Conservation (phyloP, 2,113 vertebrate species). For the Indicator indicator region DNA sequence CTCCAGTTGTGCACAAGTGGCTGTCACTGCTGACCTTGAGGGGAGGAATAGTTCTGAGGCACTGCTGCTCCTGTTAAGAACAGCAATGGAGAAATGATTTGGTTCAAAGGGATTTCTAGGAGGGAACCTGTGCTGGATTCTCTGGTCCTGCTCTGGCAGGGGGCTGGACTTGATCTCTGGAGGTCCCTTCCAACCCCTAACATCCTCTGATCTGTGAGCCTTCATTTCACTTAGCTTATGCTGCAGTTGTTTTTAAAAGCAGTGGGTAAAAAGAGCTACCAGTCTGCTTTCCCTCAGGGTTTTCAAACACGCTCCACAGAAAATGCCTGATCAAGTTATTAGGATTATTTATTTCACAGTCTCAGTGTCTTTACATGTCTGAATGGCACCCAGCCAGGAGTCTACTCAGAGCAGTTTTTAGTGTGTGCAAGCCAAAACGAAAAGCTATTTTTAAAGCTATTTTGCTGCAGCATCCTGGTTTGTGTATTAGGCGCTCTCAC, state of each 20-base stretch:
- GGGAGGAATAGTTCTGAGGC: background rate
- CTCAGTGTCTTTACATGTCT: conserved; percentile 31
- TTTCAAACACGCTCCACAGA: conserved; percentile 45
- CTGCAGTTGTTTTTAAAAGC: conserved; percentile 8
- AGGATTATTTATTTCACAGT: conserved; percentile 49
- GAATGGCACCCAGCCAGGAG: conserved; percentile 26
- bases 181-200: no score
- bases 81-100: background rate
- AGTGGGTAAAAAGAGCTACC: conserved; percentile 9
- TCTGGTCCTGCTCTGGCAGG: no score
- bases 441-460: background rate
- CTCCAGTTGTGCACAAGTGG: background rate
- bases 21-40: background rate
- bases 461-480: background rate
- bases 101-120: background rate
- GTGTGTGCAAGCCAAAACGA: background rate
- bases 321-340: conserved; percentile 58
- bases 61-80: background rate
- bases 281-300: conserved; percentile 34
- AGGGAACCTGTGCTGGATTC: background rate
- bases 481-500: background rate
- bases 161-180: no score
- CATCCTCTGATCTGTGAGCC: background rate
- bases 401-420: background rate
- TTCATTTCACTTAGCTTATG: background rate